Base-by-base conservation (phyloP, 2,797 vertebrate genomes). In the Apogon talboti region DNA sequence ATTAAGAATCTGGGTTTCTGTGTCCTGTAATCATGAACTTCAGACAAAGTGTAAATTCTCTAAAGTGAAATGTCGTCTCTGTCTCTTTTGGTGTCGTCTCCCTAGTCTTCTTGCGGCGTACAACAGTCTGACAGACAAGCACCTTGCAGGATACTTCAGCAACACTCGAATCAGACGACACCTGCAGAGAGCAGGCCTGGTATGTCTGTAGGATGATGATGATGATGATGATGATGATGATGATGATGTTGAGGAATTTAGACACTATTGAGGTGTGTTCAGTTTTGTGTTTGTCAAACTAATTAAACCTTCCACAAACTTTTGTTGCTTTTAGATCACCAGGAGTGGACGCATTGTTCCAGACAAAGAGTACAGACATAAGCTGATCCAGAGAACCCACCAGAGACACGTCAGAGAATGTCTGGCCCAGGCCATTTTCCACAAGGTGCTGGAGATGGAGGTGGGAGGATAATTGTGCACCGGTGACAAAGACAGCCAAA, bases 111-210 rank as follows among this genome's bases (percentile, higher is more conserved):
- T 98, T 59, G 90, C 92, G 16, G 87, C 90, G 33, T 99, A 99
- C 81, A 99, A 98, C 77, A 99, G 97, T 59, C 95, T 99, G 11
- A 96, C 93, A 0, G 98, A 99, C 92, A 97, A 95, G 91, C 96
- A 99, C 77, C 90, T 99, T 35, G 83, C 84, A 2, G 96, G 95
- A 28, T 99, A 99, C 82, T 99, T 99, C 91, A 98, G 93, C 91
- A 99, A 95, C 69, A 83, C 87, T 18, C 92, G 96, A 66, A 97
- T 98, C 87, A 93, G 95, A 71, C 88, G 88, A 64, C 97, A 99
- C 70, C 94, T 99, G 30, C 93, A 94, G 63, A 95, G 93, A 93
- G 95, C 96, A 3, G 97, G 97, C 18, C 93, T 99, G 97, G 98
- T 99, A 91, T 68, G 94, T 83, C 41, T 41, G 8, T 14, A 43